Evolutionary conservation across 2,797 vertebrate species (phyloP).

Genomic region (Lepus townsendii): DNA sequence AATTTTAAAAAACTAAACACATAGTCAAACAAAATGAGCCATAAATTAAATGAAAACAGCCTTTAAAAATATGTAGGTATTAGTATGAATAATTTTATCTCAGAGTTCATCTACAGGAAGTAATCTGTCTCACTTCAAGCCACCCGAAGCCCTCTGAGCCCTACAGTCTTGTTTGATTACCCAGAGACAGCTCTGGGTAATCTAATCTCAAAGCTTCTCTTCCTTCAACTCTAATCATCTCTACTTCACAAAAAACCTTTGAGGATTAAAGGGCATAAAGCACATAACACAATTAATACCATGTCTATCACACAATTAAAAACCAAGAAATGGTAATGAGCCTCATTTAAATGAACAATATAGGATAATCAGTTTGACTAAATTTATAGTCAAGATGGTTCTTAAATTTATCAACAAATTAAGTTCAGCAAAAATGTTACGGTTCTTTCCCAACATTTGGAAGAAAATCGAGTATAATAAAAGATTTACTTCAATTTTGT

Average conservation of each 20-base stretch:
- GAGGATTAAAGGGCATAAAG: not conserved
- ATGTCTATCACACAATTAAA: not conserved
- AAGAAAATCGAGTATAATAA: not conserved
- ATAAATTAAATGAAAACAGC: slow-evolving; percentile 41
- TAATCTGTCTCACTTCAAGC: not conserved
- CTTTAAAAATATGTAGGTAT: not conserved
- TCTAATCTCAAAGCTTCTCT: slow-evolving; percentile 10
- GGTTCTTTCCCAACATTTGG: not conserved
- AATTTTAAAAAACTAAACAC: slow-evolving; percentile 54
- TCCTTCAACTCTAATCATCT: not conserved
- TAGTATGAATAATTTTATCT: not conserved
- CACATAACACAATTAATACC: not conserved
- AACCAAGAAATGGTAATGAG: not conserved
- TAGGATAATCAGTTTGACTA: not conserved
- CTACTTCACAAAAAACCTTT: not conserved
- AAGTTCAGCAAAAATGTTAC: not conserved
- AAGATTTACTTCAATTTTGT: slow-evolving; percentile 51
- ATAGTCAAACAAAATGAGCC: not conserved
- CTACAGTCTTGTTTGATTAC: not conserved
- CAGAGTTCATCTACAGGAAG: not conserved
- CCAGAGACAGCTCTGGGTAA: not conserved
- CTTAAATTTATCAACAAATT: slow-evolving; percentile 31
- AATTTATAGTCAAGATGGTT: not conserved
- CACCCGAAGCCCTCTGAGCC: not conserved
- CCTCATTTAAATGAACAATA: slow-evolving; percentile 16